Conservation (phyloP, 2,888 invertebrate genomes). For the Limnephilus rhombicus region DNA sequence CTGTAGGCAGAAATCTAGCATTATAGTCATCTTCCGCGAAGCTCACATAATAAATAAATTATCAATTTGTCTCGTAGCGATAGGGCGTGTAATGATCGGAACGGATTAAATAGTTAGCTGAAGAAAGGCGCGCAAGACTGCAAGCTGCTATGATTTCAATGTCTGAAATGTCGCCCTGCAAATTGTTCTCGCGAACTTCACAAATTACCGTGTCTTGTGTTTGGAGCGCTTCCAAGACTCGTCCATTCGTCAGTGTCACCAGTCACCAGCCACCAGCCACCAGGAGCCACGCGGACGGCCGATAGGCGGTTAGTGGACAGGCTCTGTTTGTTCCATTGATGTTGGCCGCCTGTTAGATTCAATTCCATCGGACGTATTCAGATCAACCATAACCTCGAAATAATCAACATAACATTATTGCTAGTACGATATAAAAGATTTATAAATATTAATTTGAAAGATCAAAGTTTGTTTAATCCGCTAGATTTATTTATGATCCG, state of each 20-base stretch:
- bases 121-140: not conserved
- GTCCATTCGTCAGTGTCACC: slow-evolving; percentile 45
- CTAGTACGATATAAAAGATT: not conserved
- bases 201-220: slow-evolving; percentile 52
- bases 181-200: slow-evolving; percentile 52
- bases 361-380: slow-evolving; percentile 24
- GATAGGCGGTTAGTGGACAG: not conserved
- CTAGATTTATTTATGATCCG: not conserved
- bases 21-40: not conserved
- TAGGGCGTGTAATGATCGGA: slow-evolving; percentile 14
- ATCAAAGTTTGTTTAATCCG: not conserved
- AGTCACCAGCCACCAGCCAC: not conserved
- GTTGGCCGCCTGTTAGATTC: slow-evolving; percentile 28
- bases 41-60: not conserved
- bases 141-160: slow-evolving; percentile 16
- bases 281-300: not conserved
- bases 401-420: not conserved
- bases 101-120: not conserved
- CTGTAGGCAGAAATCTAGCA: not conserved
- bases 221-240: slow-evolving; percentile 51
- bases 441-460: not conserved
- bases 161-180: slow-evolving; percentile 44
- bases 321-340: slow-evolving; percentile 42
- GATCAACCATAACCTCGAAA: not conserved
- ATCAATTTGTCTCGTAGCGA: slow-evolving; percentile 18